Evolutionary conservation across 2,113 vertebrate genomes (phyloP).

Genomic region (Poeciliopsis retropinna): DNA sequence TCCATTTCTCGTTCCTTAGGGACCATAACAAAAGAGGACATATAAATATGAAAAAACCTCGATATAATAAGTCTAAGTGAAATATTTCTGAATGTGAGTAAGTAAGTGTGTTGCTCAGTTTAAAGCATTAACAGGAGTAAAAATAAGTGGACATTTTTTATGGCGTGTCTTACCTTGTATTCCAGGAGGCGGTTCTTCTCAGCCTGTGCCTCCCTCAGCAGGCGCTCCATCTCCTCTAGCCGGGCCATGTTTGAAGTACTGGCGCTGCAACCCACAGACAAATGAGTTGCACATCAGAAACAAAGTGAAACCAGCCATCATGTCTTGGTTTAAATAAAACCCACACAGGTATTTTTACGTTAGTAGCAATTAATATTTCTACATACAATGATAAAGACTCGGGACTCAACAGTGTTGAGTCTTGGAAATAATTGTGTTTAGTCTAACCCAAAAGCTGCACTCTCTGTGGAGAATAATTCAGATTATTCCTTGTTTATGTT

Average conservation of each 20-base stretch:
- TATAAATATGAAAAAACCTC: background rate
- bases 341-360: background rate
- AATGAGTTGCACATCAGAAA: constrained; percentile 2
- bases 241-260: constrained; percentile 92
- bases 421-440: background rate
- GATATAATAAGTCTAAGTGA: background rate
- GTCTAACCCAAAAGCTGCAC: background rate
- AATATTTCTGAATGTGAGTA: background rate
- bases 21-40: background rate
- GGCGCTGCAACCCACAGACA: constrained; percentile 79
- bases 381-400: too few relatives aligned
- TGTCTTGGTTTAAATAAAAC: too few relatives aligned
- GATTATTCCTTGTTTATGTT: background rate
- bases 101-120: background rate
- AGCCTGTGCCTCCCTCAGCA: constrained; percentile 90
- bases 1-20: constrained; percentile 92
- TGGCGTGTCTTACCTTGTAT: constrained; percentile 80
- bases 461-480: constrained; percentile 20
- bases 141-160: background rate
- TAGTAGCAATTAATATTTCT: too few relatives aligned
- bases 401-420: background rate
- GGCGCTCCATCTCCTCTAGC: constrained; percentile 96
- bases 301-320: background rate
- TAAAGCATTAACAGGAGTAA: background rate
- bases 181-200: constrained; percentile 91